Base-by-base conservation (phyloP, 1,140 invertebrate genomes). In the Bemisia tabaci region DNA sequence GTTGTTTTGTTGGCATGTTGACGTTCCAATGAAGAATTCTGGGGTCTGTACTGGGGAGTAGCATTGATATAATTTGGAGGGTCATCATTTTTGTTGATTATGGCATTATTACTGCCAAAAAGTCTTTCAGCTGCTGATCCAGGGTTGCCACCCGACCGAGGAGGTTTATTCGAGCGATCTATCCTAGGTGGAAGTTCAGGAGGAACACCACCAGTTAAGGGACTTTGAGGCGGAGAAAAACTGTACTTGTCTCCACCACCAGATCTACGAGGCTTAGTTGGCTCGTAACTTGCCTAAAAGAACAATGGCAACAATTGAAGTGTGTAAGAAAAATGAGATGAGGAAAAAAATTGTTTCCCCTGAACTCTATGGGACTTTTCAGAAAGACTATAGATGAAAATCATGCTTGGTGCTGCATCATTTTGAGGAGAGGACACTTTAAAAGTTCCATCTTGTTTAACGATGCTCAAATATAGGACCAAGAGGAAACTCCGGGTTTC, bases 171-270 rank as follows among this genome's bases (percentile, higher is more conserved):
- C 63, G 84, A 86, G 59, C 90, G 81, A 77, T 92, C 90, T 21
- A 92, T 84, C 59, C 89, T 81, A 17, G 92, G 92, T 0, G 92
- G 92, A 65, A 93, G 77, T 78, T 93, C 90, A 2, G 90, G 90
- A 1, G 85, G 84, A 27, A 76, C 76, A 58, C 64, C 63, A 59
- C 64, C 64, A 22, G 68, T 62, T 23, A 27, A 68, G 1, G 69
- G 66, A 27, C 62, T 68, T 12, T 68, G 65, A 22, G 73, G 72
- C 27, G 77, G 70, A 2, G 80, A 80, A 73, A 86, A 86, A 1
- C 84, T 84, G 68, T 85, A 87, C 70, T 85, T 72, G 48, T 71
- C 72, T 25, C 65, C 65, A 48, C 25, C 22, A n/a, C 66, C 68
- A 24, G 71, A 68, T 39, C 70, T 64, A 24, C 70, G 70, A 21